A percentile compares a stretch with the other conserved stretches of the same genome.
Evolutionary conservation across 2,888 invertebrate species (phyloP).

Genomic region (Hesperia comma): DNA sequence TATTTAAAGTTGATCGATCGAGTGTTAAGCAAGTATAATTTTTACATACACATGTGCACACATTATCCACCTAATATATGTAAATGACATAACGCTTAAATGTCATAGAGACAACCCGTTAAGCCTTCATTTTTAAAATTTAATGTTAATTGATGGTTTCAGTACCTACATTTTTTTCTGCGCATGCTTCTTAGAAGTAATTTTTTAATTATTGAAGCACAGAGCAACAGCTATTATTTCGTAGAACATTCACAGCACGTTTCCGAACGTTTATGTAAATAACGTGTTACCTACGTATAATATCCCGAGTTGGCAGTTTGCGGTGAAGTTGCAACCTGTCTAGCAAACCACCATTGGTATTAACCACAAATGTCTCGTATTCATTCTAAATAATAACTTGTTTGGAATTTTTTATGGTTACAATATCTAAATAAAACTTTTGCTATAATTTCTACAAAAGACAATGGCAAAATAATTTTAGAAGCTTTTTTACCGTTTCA

Average conservation of each 20-base stretch:
- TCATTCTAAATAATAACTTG: background rate
- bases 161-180: constrained; percentile 17
- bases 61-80: no score
- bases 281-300: constrained; percentile 18
- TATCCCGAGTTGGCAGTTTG: constrained; percentile 21
- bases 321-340: constrained; percentile 20
- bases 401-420: background rate
- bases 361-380: constrained; percentile 18
- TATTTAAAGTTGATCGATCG: no score
- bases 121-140: constrained; percentile 17
- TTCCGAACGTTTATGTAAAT: constrained; percentile 34
- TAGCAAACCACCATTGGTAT: constrained; percentile 8
- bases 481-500: no score
- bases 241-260: constrained; percentile 33
- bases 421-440: no score
- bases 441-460: no score
- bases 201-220: constrained; percentile 32
- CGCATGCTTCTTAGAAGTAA: constrained; percentile 23
- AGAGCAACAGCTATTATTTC: constrained; percentile 29
- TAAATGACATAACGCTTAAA: no score
- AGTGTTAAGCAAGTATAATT: no score
- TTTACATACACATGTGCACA: no score
- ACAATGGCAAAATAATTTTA: no score
- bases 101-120: background rate
- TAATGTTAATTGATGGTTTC: constrained; percentile 22